Percentiles rank a stretch among this genome's conserved stretches.
phyloP scores from a whole-genome alignment of 2,113 vertebrate species.

The Promerops cafer region DNA sequence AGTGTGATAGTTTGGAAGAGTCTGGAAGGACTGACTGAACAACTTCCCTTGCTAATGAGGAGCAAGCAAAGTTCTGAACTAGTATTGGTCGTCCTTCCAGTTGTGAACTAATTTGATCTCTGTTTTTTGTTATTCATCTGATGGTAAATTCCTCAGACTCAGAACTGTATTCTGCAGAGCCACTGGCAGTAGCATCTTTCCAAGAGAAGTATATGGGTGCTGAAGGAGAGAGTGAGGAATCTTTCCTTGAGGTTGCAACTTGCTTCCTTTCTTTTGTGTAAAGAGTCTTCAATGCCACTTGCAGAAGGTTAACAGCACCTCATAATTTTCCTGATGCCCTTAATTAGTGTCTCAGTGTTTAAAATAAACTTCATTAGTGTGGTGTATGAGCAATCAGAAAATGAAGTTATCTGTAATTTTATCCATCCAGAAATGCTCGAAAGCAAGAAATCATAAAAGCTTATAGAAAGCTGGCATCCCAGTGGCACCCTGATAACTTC shows the following conservation, averaged over 20 bases:
- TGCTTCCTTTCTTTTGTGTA: neutral
- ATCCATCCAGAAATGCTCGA: conserved; percentile 82
- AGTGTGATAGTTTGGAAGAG: neutral
- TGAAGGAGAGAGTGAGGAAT: neutral
- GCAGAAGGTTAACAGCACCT: neutral
- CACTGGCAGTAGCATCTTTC: neutral
- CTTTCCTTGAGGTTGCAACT: neutral
- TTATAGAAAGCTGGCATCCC: conserved; percentile 92
- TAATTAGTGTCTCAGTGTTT: neutral
- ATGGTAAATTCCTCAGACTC: neutral
- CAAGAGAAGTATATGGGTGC: neutral
- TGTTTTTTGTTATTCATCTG: neutral
- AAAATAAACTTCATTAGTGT: neutral
- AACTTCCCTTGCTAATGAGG: neutral
- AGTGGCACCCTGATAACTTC: conserved; percentile 99
- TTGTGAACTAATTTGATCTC: neutral
- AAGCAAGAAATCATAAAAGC: conserved; percentile 98
- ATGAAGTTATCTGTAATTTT: neutral
- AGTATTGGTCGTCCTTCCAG: neutral
- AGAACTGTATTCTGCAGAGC: neutral
- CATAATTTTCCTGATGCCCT: neutral
- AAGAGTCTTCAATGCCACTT: neutral
- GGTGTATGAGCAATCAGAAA: neutral
- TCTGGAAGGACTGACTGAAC: neutral
- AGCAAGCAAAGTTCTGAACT: neutral